These are phyloP conservation scores for Loriculus beryllinus DNA, from an alignment of 2,797 vertebrate genomes.

Conservation along the genomic window DNA sequence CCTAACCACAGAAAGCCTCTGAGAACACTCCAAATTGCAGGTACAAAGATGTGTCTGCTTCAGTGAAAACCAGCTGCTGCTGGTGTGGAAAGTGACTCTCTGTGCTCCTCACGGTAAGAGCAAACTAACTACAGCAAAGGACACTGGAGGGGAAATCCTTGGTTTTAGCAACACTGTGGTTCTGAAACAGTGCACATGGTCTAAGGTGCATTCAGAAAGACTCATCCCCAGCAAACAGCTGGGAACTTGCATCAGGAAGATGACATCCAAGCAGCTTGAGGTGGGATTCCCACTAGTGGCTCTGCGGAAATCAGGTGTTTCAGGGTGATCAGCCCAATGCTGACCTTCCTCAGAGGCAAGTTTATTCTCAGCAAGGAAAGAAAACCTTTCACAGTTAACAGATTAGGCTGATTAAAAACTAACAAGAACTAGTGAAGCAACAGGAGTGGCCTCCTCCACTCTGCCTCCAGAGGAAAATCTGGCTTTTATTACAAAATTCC, in stretches of 20 bases:
- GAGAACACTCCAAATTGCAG: background rate
- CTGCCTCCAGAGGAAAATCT: conserved; percentile 53
- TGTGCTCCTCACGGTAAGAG: background rate
- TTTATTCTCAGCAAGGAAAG: background rate
- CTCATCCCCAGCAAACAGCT: background rate
- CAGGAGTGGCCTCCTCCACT: background rate
- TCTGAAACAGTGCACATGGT: background rate
- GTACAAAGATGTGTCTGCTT: background rate
- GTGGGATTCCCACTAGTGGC: background rate
- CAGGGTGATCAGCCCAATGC: fast-evolving
- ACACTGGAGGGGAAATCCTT: background rate
- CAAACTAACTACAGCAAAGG: background rate
- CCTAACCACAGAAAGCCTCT: background rate
- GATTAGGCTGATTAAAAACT: conserved; percentile 20
- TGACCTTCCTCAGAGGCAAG: background rate
- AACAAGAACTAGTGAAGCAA: conserved; percentile 21
- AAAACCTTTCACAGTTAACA: background rate
- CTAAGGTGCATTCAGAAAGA: background rate
- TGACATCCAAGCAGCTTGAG: background rate
- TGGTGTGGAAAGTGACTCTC: background rate
- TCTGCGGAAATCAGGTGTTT: background rate
- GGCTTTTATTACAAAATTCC: conserved; percentile 62
- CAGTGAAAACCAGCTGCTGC: background rate
- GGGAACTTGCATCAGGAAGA: background rate
- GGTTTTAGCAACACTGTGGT: background rate